Evolutionary conservation across 2,888 invertebrate species (phyloP).

Genomic region (Drosophila atripex): DNA sequence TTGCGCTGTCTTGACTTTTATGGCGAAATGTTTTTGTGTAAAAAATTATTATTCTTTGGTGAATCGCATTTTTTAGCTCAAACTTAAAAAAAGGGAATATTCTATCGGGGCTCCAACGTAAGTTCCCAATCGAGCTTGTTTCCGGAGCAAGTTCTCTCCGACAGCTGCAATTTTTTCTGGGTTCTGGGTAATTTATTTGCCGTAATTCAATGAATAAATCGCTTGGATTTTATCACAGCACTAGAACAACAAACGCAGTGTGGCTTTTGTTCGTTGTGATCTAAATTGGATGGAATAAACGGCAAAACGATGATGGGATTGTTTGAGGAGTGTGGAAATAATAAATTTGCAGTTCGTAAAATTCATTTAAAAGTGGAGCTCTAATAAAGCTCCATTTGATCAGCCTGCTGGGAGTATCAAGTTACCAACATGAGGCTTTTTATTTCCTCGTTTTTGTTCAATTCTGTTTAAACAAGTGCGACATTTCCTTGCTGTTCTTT

Average conservation of each 20-base stretch:
- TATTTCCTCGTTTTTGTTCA: slow-evolving; percentile 18
- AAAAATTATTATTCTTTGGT: not conserved
- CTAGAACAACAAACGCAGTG: slow-evolving; percentile 36
- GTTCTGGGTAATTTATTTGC: slow-evolving; percentile 24
- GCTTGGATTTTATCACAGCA: slow-evolving; percentile 40
- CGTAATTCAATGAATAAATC: slow-evolving; percentile 52
- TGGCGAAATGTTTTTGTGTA: slow-evolving; percentile 19
- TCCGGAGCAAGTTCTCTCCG: slow-evolving; percentile 47
- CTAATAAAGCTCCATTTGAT: slow-evolving; percentile 17
- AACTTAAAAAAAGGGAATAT: not conserved
- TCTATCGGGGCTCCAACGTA: not conserved
- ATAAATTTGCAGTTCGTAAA: slow-evolving; percentile 23
- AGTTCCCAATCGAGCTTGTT: slow-evolving; percentile 17
- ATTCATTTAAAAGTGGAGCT: not conserved
- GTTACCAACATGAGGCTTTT: slow-evolving; percentile 28
- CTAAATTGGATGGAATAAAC: slow-evolving; percentile 26
- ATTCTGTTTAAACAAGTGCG: slow-evolving; percentile 48
- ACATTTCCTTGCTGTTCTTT: slow-evolving; percentile 18
- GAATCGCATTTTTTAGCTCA: no score
- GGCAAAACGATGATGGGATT: slow-evolving; percentile 32
- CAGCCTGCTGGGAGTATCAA: slow-evolving; percentile 11
- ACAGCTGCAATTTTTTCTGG: slow-evolving; percentile 25
- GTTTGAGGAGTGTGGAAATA: slow-evolving; percentile 21
- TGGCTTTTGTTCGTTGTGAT: slow-evolving; percentile 25
- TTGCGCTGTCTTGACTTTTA: slow-evolving; percentile 17